These are phyloP conservation scores for Phrynosoma blainvillii DNA, from an alignment of 2,113 vertebrate genomes.

Conservation along the genomic window DNA sequence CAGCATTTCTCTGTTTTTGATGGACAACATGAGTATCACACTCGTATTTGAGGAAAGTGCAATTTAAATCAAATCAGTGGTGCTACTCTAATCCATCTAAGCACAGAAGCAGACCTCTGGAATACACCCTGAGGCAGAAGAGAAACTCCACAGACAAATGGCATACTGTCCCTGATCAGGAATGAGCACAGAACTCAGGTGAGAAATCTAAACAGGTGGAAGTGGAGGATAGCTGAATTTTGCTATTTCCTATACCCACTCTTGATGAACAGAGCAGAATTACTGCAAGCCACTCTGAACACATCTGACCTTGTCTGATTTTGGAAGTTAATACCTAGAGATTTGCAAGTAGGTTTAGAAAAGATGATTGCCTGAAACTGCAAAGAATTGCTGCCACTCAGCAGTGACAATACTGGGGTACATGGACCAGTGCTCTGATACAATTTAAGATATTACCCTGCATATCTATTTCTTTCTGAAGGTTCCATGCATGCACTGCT, in stretches of 20 bases:
- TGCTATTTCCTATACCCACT: neutral
- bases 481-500: neutral
- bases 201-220: neutral
- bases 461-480: neutral
- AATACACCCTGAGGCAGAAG: neutral
- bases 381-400: too few species aligned
- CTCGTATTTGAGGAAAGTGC: too few species aligned
- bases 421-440: too few species aligned
- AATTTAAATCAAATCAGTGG: neutral
- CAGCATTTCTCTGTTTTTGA: neutral
- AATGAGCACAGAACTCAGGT: neutral
- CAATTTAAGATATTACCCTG: too few species aligned
- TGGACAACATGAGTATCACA: too few species aligned
- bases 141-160: neutral
- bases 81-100: neutral
- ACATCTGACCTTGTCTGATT: too few species aligned
- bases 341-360: too few species aligned
- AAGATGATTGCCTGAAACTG: too few species aligned
- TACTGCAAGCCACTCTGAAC: neutral
- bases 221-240: neutral
- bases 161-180: neutral
- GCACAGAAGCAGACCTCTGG: neutral
- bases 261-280: neutral
- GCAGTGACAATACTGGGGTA: too few species aligned
- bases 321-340: too few species aligned